Evolutionary conservation across 1,140 invertebrate species (phyloP).

Genomic region (Phthorimaea operculella): DNA sequence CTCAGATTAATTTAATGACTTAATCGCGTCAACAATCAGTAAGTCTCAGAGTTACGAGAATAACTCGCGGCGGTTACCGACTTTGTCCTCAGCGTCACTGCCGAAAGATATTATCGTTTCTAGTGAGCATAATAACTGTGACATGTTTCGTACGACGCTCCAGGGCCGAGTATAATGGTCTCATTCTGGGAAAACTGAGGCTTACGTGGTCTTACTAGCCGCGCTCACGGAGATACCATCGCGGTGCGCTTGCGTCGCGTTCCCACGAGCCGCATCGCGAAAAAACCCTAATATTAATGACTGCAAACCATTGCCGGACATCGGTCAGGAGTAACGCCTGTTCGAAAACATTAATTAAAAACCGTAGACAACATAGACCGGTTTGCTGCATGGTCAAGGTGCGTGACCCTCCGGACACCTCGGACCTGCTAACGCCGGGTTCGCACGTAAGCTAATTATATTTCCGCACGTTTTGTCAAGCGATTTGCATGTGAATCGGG

Average conservation of each 20-base stretch:
- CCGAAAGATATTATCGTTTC: constrained; percentile 58
- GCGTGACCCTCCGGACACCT: constrained; percentile 36
- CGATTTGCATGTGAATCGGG: constrained; percentile 59
- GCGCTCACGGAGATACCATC: constrained; percentile 57
- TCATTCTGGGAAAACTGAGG: constrained; percentile 52
- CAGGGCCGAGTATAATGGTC: constrained; percentile 50
- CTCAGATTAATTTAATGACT: constrained; percentile 32
- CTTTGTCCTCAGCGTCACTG: constrained; percentile 42
- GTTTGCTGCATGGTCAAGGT: constrained; percentile 40
- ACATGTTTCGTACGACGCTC: constrained; percentile 53
- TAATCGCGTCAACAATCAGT: constrained; percentile 47
- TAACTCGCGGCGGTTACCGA: constrained; percentile 27
- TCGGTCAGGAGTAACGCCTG: constrained; percentile 45
- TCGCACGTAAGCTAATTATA: constrained; percentile 54
- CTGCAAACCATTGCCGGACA: constrained; percentile 34
- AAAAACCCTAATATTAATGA: constrained; percentile 30
- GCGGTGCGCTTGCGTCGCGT: constrained; percentile 26
- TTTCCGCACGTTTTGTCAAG: constrained; percentile 54
- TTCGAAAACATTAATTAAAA: constrained; percentile 60
- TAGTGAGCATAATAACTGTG: constrained; percentile 61
- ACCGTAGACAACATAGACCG: constrained; percentile 46
- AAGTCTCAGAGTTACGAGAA: constrained; percentile 26
- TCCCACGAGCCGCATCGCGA: constrained; percentile 51
- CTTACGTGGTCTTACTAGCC: constrained; percentile 44
- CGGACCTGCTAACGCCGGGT: constrained; percentile 21